Conservation (phyloP, 2,888 invertebrate species). For the Ariolimax columbianus region DNA sequence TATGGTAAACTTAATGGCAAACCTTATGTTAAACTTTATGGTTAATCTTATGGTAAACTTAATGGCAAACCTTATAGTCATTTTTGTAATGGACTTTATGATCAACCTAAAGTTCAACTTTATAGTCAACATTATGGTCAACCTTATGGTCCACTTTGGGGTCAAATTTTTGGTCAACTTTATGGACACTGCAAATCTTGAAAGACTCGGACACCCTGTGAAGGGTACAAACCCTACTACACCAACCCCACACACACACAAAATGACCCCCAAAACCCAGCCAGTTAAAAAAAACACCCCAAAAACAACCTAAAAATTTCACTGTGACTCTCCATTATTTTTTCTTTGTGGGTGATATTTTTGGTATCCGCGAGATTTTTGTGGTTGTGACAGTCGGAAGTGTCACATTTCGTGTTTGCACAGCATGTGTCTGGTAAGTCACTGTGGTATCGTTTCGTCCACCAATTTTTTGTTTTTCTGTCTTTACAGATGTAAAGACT, state of each 20-base stretch:
- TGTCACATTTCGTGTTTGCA: conserved; percentile 67
- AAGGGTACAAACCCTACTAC: background rate
- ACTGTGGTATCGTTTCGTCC: conserved; percentile 75
- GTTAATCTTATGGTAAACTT: too few relatives aligned
- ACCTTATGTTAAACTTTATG: too few relatives aligned
- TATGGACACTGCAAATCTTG: conserved; percentile 13
- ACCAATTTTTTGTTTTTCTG: conserved; percentile 70
- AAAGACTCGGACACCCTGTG: conserved; percentile 34
- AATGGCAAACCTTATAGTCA: too few relatives aligned
- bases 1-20: too few relatives aligned
- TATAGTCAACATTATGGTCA: too few relatives aligned
- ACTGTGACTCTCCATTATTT: conserved; percentile 36
- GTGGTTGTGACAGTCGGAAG: conserved; percentile 63
- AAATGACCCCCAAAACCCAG: background rate
- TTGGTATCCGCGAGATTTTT: conserved; percentile 72
- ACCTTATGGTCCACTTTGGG: too few relatives aligned
- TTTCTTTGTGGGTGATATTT: conserved; percentile 64
- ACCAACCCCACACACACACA: background rate
- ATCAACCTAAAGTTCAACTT: too few relatives aligned
- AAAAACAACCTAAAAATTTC: background rate
- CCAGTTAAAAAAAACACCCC: background rate
- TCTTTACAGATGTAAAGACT: conserved; percentile 75
- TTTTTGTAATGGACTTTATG: too few relatives aligned
- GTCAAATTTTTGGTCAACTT: too few relatives aligned
- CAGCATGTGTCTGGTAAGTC: conserved; percentile 75